Conservation (phyloP, 2,797 vertebrate genomes). For the Hoplostethus atlanticus region DNA sequence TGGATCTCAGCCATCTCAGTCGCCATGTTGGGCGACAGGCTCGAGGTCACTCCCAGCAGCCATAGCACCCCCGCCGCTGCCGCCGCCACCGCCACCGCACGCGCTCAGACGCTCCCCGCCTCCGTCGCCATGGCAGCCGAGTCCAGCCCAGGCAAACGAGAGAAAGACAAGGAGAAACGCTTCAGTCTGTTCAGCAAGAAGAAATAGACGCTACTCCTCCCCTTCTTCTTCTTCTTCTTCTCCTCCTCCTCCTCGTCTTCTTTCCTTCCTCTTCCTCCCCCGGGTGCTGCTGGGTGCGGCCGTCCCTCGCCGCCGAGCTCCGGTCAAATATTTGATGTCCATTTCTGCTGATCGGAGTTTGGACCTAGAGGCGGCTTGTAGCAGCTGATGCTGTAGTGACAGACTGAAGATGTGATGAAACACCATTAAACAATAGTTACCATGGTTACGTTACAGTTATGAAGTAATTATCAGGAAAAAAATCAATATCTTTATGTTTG, state of each 20-base stretch:
- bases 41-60: slow-evolving; percentile 92
- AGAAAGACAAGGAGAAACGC: slow-evolving; percentile 98
- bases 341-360: neutral
- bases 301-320: slow-evolving; percentile 27
- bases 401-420: no score
- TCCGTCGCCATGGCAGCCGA: slow-evolving; percentile 91
- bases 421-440: no score
- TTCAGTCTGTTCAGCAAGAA: slow-evolving; percentile 99
- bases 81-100: slow-evolving; percentile 88
- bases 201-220: slow-evolving; percentile 87
- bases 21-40: slow-evolving; percentile 88
- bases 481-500: no score
- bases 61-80: slow-evolving; percentile 92
- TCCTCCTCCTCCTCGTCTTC: neutral
- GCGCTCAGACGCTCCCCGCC: slow-evolving; percentile 96
- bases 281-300: slow-evolving; percentile 62
- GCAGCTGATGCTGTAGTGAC: slow-evolving; percentile 40
- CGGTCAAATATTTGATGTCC: slow-evolving; percentile 39
- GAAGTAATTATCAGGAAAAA: no score
- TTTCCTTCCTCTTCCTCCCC: slow-evolving; percentile 2
- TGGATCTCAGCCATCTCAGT: slow-evolving; percentile 96
- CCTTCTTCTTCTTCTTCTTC: neutral
- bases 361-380: slow-evolving; percentile 32
- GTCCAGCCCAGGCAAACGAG: slow-evolving; percentile 97
- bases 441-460: no score